Base-by-base conservation (phyloP, 2,888 invertebrate genomes). In the Cantharis rufa region DNA sequence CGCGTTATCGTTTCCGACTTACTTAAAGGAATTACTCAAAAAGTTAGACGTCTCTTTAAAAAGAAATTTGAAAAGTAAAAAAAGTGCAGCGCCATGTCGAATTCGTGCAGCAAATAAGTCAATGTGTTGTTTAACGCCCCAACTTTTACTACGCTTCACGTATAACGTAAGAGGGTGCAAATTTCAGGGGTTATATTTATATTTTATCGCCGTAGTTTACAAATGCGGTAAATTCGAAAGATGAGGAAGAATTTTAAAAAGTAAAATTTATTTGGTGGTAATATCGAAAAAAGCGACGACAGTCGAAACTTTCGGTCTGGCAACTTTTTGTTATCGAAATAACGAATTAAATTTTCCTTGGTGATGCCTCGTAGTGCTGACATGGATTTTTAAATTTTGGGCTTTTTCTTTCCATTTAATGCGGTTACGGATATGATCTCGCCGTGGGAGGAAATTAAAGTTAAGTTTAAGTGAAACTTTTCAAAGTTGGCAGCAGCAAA, bases 141-240 rank as follows among this genome's bases (percentile, higher is more conserved):
- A 61, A 28, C 18, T 70, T 72, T 75, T 72, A 72, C 70, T 64
- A 79, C 72, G 72, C 75, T 79, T 79, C 74, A 72, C 72, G 79
- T 77, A 72, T 63, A 74, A 24, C 64, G 76, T 66, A 69, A 74
- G 76, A 74, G 64, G 76, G 71, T 69, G 68, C 75, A 64, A 71
- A 75, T 74, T 76, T 74, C 32, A 63, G 70, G 70, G 74, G 64
- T 61, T 70, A 61, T 76, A 69, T 69, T 64, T 27, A 28, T 66
- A 63, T 32, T 74, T 76, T 74, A 76, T 76, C 76, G 66, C 62
- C 5, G 48, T 48, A 48, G 48, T 48, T 48, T 48, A 48, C 48
- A 48, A 48, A 48, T 48, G 48, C n/a, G 48, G n/a, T 48, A 48
- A 48, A 48, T 48, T 48, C 48, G n/a, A n/a, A 48, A 48, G 48